Evolutionary conservation across 2,888 invertebrate genomes (phyloP), one percentile per base, ranked within the genome.

Genomic region (Coremacera marginata): DNA sequence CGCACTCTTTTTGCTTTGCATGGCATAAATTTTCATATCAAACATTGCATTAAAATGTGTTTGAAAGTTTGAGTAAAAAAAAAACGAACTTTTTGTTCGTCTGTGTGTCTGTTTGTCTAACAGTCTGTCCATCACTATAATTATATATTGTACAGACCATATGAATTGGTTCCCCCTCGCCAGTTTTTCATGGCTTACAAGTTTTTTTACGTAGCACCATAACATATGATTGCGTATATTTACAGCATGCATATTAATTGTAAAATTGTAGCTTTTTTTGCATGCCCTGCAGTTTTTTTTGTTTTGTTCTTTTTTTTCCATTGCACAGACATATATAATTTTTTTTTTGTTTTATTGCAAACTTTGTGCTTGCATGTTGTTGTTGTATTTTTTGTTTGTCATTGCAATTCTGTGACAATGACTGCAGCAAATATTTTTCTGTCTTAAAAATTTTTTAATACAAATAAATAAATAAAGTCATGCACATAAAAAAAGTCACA

Each of bases 1-100:
- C 57, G 57, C 25, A 27, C 57, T 25, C 25, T 27, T 55, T 44
- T 27, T 27, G 57, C 25, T 60, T 25, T 27, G 81, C 80, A 76
- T 57, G 77, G 71, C 70, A 74, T 63, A 71, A 71, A 71, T 71
- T 71, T 71, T 71, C 71, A 71, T 57, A 71, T 31, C 37, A 71
- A 34, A 71, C 34, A 71, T 71, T 71, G 57, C 57, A 71, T 57
- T 34, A 57, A 71, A 71, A 71, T 60, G 55, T 22, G 37, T 37
- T 57, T 19, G 37, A 44, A 44, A 44, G 5, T 37, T 37, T 37
- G 37, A 67, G 19, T 19, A n/a, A n/a, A 49, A 68, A 68, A 57
- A 71, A 71, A 57, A 37, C 16, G 11, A 31, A 11, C 27, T 19
- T 34, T 44, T 22, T 49, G 34, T 27, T n/a, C 27, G 63, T 63